Evolutionary conservation across 1,140 invertebrate species (phyloP).

Genomic region (Lasaia peninsularis): DNA sequence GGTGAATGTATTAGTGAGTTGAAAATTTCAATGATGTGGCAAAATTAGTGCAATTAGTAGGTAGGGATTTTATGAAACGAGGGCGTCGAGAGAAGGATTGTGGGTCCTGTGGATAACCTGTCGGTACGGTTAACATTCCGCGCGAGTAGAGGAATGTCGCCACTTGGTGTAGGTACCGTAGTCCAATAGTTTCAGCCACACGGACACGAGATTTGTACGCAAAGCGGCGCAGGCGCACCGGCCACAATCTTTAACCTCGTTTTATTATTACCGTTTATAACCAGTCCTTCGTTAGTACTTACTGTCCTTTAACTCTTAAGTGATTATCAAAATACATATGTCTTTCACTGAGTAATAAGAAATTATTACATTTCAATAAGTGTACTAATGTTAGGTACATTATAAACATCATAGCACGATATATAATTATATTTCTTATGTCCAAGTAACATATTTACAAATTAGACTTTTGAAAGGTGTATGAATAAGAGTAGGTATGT

Average conservation of each 20-base stretch:
- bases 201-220: constrained; percentile 61
- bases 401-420: too few relatives aligned
- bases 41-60: constrained; percentile 28
- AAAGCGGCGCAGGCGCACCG: constrained; percentile 47
- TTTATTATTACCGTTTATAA: constrained; percentile 45
- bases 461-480: too few relatives aligned
- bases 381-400: too few relatives aligned
- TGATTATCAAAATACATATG: too few relatives aligned
- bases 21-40: constrained; percentile 26
- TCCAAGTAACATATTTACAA: too few relatives aligned
- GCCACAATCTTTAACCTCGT: constrained; percentile 46
- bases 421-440: too few relatives aligned
- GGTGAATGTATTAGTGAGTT: constrained; percentile 25
- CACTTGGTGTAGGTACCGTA: constrained; percentile 65
- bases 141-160: constrained; percentile 67
- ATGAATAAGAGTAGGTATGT: too few relatives aligned
- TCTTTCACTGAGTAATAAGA: too few relatives aligned
- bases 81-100: constrained; percentile 54
- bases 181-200: constrained; percentile 55
- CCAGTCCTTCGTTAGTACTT: constrained; percentile 46
- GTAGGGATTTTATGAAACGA: constrained; percentile 34
- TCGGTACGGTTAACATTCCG: constrained; percentile 66
- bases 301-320: constrained; percentile 7
- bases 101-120: constrained; percentile 58
- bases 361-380: too few relatives aligned